These are phyloP conservation scores for Stegostoma tigrinum DNA, from an alignment of 2,113 vertebrate species.

Conservation along the genomic window DNA sequence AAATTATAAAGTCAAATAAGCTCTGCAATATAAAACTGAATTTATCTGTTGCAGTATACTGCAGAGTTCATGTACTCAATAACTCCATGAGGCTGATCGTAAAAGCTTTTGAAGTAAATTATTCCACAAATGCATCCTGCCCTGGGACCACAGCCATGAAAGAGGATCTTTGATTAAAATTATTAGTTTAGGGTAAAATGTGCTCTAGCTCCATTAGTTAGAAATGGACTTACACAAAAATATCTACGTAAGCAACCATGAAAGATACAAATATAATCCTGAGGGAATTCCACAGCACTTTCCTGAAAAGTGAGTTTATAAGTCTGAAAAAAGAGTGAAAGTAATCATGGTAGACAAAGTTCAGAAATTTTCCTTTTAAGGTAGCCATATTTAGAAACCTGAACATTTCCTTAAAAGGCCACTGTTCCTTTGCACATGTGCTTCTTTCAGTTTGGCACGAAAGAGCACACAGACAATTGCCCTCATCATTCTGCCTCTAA, in stretches of 20 bases:
- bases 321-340: background rate
- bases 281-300: background rate
- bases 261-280: background rate
- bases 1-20: background rate
- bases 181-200: background rate
- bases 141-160: background rate
- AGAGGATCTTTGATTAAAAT: background rate
- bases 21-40: background rate
- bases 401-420: slow-evolving; percentile 31
- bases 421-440: background rate
- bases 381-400: background rate
- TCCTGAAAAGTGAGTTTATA: slow-evolving; percentile 24
- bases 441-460: background rate
- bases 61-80: too few relatives aligned
- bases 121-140: background rate
- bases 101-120: background rate
- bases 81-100: background rate
- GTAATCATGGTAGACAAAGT: background rate
- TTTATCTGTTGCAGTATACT: background rate
- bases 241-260: background rate
- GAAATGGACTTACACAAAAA: background rate
- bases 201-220: background rate
- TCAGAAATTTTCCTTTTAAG: slow-evolving; percentile 40
- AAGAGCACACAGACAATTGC: background rate
- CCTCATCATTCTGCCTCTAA: background rate